Evolutionary conservation across 2,888 invertebrate species (phyloP), one percentile per base, ranked within the genome.

Genomic region (Drosophila meridiana): DNA sequence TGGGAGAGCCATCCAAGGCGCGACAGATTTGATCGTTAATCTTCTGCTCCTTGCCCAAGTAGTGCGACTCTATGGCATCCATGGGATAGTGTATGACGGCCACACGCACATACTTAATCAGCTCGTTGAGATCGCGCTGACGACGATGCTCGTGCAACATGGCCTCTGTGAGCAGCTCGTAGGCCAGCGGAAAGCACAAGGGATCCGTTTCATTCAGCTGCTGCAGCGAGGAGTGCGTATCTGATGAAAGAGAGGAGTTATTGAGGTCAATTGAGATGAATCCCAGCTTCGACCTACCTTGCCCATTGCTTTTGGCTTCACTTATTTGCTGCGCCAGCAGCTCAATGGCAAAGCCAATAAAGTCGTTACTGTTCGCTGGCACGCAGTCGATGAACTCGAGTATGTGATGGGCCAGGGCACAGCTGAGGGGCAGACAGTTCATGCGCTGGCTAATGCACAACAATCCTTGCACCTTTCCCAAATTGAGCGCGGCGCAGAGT

Each of bases 261-360:
- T 28, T n/a, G 20, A 32, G 7, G 2, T 20, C 9, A 4, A 56
- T 13, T 7, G 14, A 3, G 5, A 0, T 0, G 7, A 53, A 28
- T n/a, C 6, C 3, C 6, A 11, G 4, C 11, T 42, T 5, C 3
- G 28, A 30, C 28, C 62, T 28, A 83, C 87, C 87, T 6, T 67
- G 62, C 6, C 58, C 57, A 11, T 70, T 55, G 28, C 76, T 80
- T 53, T 80, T 91, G 30, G 83, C 81, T 1, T 73, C 64, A 7
- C 57, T 45, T n/a, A 93, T 92, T 71, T 93, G 92, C 72, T 93
- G 93, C 3, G 80, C 81, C 53, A 93, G 69, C 50, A 93, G 68
- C 38, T 92, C 83, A 13, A 92, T 69, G 4, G 88, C 92, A 47
- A 93, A 81, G 42, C 89, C 90, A 9, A 92, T 83, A 45, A 91